phyloP scores from a whole-genome alignment of 2,888 invertebrate genomes.

The Stomorhina lunata region DNA sequence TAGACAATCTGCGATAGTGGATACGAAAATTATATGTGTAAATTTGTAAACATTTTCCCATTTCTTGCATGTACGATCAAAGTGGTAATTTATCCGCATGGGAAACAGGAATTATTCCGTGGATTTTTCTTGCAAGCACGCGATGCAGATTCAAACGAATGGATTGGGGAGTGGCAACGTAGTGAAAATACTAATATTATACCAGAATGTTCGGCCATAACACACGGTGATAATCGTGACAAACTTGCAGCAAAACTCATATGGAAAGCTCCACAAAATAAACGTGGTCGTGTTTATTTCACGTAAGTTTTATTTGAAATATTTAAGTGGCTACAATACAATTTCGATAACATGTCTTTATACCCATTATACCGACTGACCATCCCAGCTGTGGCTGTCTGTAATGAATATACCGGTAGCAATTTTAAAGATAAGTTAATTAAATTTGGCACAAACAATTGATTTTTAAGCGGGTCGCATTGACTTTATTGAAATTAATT shows the following conservation, averaged over 20 bases:
- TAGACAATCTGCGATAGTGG: constrained; percentile 74
- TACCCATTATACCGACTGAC: too few species aligned
- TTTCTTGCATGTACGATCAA: constrained; percentile 8
- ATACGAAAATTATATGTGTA: neutral
- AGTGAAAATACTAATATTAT: constrained; percentile 88
- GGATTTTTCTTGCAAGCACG: constrained; percentile 93
- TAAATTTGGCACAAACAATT: too few species aligned
- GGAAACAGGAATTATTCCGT: constrained; percentile 82
- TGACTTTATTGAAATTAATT: too few species aligned
- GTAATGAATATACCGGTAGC: too few species aligned
- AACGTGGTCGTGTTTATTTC: constrained; percentile 87
- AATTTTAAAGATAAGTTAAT: too few species aligned
- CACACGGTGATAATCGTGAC: constrained; percentile 88
- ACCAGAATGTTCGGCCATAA: constrained; percentile 89
- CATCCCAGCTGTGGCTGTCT: too few species aligned
- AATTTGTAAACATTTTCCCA: neutral
- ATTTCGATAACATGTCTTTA: too few species aligned
- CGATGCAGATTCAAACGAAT: constrained; percentile 85
- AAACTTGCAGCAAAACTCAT: constrained; percentile 87
- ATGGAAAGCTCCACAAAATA: constrained; percentile 87
- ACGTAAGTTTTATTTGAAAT: constrained; percentile 84
- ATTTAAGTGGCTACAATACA: too few species aligned
- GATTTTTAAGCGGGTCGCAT: too few species aligned
- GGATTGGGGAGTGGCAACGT: constrained; percentile 88
- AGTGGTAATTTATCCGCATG: constrained; percentile 75